A percentile compares a stretch with the other conserved stretches of the same genome.
Conservation (phyloP, 2,113 vertebrate species). For the Corythoichthys haematopterus region DNA sequence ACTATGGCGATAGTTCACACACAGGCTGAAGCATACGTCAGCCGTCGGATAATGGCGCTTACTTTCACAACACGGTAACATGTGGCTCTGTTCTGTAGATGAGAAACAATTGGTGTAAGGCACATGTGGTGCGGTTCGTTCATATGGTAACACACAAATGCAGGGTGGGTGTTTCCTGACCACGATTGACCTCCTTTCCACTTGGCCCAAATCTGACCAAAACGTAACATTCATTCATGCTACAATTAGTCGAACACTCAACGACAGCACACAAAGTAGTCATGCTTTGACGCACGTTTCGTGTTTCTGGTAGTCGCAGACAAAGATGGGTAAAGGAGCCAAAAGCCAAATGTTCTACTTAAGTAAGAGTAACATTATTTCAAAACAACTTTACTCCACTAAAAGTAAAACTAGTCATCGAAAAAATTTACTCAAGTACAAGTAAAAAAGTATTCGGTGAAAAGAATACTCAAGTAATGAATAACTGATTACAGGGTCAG, state of each 20-base stretch:
- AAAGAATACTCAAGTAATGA: no score
- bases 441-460: no score
- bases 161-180: constrained; percentile 41
- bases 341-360: no score
- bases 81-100: not conserved
- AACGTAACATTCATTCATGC: constrained; percentile 23
- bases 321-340: no score
- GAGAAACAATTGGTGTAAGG: constrained; percentile 20
- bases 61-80: not conserved
- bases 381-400: no score
- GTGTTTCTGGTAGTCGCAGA: constrained; percentile 13
- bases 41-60: not conserved
- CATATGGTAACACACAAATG: not conserved
- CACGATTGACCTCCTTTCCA: constrained; percentile 33
- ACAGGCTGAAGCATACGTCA: constrained; percentile 29
- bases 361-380: no score
- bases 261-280: constrained; percentile 32
- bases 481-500: no score
- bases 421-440: no score
- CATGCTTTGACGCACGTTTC: constrained; percentile 30
- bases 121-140: constrained; percentile 1
- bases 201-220: constrained; percentile 3
- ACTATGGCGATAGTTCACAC: constrained; percentile 9
- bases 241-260: not conserved
- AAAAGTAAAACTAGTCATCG: no score